phyloP scores from a whole-genome alignment of 2,888 invertebrate genomes.

The Hedya salicella region DNA sequence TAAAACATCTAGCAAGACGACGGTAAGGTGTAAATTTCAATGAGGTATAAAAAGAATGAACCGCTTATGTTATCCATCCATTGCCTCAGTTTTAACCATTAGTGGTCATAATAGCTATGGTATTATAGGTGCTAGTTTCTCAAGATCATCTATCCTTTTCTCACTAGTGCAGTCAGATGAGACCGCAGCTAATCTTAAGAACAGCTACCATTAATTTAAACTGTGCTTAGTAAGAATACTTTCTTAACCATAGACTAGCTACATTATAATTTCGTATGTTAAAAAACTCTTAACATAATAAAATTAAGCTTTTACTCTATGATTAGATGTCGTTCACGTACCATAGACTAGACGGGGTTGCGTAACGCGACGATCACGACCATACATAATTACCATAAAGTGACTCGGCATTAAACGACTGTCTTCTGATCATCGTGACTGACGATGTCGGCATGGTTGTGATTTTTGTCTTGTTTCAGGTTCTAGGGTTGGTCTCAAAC shows the following conservation, averaged over 20 bases:
- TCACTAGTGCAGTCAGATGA: neutral
- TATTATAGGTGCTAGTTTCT: conserved; percentile 4
- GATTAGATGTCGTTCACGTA: conserved; percentile 33
- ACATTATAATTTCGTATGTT: conserved; percentile 13
- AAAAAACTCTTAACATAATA: conserved; percentile 15
- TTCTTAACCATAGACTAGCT: neutral
- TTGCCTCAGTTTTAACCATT: neutral
- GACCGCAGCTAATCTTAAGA: neutral
- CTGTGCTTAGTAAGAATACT: too few relatives aligned
- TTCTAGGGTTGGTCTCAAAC: too few relatives aligned
- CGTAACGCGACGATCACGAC: conserved; percentile 40
- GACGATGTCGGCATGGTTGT: conserved; percentile 13
- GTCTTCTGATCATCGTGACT: conserved; percentile 24
- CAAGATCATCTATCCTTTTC: neutral
- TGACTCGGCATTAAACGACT: conserved; percentile 28
- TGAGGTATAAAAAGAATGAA: neutral
- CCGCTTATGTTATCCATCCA: neutral
- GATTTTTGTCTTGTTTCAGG: conserved; percentile 3
- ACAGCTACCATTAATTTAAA: neutral
- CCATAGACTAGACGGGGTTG: conserved; percentile 33
- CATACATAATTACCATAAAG: conserved; percentile 44
- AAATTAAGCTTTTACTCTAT: conserved; percentile 14
- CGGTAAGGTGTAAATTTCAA: neutral
- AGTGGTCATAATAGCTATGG: neutral
- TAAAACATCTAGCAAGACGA: neutral